phyloP scores from a whole-genome alignment of 2,888 invertebrate species.

The Conops quadrifasciatus region DNA sequence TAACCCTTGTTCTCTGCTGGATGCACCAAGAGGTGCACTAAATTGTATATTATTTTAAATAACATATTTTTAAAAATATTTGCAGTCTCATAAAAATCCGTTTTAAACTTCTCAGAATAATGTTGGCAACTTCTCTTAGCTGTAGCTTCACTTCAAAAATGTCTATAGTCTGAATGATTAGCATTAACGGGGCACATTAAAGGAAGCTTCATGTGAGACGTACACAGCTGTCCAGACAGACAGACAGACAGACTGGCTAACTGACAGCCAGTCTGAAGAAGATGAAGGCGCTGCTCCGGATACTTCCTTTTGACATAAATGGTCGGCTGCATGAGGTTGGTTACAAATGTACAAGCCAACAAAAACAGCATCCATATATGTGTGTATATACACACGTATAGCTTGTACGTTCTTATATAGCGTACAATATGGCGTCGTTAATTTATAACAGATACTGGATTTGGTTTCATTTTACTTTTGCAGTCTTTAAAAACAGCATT shows the following conservation, averaged over 20 bases:
- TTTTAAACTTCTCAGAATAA: no score
- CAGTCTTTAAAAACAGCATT: background rate
- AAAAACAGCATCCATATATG: background rate
- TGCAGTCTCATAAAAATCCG: no score
- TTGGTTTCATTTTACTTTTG: constrained; percentile 16
- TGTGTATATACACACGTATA: background rate
- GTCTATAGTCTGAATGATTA: no score
- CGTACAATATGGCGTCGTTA: constrained; percentile 15
- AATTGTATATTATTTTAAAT: no score
- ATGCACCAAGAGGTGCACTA: no score
- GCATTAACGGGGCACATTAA: background rate
- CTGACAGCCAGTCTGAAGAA: background rate
- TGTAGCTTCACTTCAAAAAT: no score
- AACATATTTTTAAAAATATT: no score
- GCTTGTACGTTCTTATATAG: background rate
- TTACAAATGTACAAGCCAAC: no score
- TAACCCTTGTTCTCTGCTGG: no score
- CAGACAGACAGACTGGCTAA: background rate
- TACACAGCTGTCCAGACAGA: background rate
- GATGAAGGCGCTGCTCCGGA: background rate
- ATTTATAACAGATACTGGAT: constrained; percentile 26
- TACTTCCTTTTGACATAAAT: background rate
- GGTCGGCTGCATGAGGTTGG: background rate
- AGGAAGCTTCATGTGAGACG: background rate
- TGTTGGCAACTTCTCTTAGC: no score